These are phyloP conservation scores for Bambusicola thoracicus DNA, from an alignment of 2,113 vertebrate species.

Conservation along the genomic window DNA sequence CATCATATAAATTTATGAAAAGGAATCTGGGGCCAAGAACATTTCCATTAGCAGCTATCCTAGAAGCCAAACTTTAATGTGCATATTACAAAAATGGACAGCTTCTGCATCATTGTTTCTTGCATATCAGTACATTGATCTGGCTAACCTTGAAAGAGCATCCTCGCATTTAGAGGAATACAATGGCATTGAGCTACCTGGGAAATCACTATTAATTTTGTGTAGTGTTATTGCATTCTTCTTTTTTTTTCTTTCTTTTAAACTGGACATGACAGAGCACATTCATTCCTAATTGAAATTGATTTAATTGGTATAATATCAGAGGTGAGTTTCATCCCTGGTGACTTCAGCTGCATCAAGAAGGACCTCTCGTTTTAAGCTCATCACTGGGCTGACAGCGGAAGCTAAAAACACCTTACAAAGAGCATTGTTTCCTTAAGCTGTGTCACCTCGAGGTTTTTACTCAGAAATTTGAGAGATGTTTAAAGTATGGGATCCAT, in stretches of 20 bases:
- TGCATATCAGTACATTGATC: neutral
- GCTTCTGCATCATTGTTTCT: neutral
- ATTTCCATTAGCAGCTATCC: conserved; percentile 39
- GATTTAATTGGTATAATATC: neutral
- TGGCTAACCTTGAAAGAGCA: conserved; percentile 39
- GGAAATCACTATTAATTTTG: neutral
- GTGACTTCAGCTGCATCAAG: neutral
- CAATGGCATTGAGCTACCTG: neutral
- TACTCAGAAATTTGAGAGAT: neutral
- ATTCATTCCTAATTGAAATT: neutral
- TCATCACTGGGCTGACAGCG: neutral
- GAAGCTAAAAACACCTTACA: neutral
- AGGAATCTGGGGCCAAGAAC: neutral
- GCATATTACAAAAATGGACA: conserved; percentile 29
- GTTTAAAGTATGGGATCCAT: neutral
- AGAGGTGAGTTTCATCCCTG: neutral
- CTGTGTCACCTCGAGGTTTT: neutral
- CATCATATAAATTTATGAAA: conserved; percentile 8
- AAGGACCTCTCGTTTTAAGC: neutral
- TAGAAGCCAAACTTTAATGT: conserved; percentile 39
- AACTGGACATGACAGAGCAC: neutral
- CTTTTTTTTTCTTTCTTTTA: neutral
- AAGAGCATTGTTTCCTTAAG: neutral
- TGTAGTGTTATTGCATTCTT: neutral
- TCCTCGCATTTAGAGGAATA: neutral